Conservation (phyloP, 2,888 invertebrate species). For the Crossocerus cetratus region DNA sequence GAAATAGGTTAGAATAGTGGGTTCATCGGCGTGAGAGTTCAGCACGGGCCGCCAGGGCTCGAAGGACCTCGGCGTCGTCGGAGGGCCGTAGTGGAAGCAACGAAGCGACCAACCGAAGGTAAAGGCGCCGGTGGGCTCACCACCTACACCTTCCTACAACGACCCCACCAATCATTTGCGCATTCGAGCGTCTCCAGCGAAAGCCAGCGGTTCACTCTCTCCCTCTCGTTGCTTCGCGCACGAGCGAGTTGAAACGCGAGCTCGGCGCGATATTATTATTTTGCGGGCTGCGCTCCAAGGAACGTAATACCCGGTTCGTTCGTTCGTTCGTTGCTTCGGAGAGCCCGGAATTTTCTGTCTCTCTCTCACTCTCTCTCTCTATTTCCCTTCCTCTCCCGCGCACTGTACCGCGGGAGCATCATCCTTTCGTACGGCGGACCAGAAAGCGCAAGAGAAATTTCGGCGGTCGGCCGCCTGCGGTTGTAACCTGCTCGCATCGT, state of each 20-base stretch:
- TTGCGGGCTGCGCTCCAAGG: constrained; percentile 24
- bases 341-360: too few relatives aligned
- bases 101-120: constrained; percentile 55
- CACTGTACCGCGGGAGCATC: too few relatives aligned
- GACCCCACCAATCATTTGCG: constrained; percentile 61
- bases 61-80: constrained; percentile 31
- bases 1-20: background rate
- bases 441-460: too few relatives aligned
- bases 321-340: too few relatives aligned
- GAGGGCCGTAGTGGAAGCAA: constrained; percentile 56
- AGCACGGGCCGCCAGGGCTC: constrained; percentile 43
- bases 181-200: constrained; percentile 55
- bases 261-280: constrained; percentile 66
- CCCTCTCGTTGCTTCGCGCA: constrained; percentile 39
- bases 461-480: too few relatives aligned
- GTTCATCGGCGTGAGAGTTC: constrained; percentile 35
- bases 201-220: constrained; percentile 50
- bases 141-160: constrained; percentile 52
- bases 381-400: too few relatives aligned
- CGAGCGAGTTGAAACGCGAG: constrained; percentile 55
- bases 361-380: too few relatives aligned
- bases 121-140: constrained; percentile 52
- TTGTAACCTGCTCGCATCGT: too few relatives aligned
- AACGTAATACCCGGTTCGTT: too few relatives aligned
- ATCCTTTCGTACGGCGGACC: too few relatives aligned